Evolutionary conservation across 2,888 invertebrate species (phyloP).

Genomic region (Diogma glabrata): DNA sequence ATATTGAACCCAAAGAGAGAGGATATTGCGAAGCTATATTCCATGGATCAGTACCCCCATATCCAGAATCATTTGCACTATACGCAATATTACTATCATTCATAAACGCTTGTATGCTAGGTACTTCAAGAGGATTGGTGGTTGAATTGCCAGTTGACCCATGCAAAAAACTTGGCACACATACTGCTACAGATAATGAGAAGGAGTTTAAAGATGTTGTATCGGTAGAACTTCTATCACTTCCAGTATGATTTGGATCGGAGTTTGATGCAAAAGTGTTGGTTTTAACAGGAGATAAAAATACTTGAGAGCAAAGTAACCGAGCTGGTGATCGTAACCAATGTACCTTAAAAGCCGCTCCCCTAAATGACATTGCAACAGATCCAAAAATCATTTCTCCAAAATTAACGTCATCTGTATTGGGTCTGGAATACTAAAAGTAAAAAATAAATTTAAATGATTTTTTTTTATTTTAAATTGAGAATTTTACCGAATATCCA

Average conservation of each 20-base stretch:
- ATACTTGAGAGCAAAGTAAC: slow-evolving; percentile 49
- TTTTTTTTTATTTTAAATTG: slow-evolving; percentile 6
- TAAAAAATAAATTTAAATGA: neutral
- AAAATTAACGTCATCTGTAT: slow-evolving; percentile 57
- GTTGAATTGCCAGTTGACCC: slow-evolving; percentile 6
- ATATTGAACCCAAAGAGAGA: slow-evolving; percentile 34
- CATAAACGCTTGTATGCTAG: slow-evolving; percentile 22
- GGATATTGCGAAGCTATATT: slow-evolving; percentile 25
- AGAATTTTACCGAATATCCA: slow-evolving; percentile 48
- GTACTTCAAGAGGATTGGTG: slow-evolving; percentile 32
- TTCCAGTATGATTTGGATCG: slow-evolving; percentile 9
- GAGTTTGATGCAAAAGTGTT: slow-evolving; percentile 16
- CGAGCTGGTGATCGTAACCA: slow-evolving; percentile 38
- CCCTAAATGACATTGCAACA: slow-evolving; percentile 77
- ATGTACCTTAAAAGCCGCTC: slow-evolving; percentile 70
- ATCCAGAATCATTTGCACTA: slow-evolving; percentile 32
- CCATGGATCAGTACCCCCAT: slow-evolving; percentile 29
- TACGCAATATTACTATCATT: slow-evolving; percentile 28
- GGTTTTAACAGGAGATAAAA: slow-evolving; percentile 41
- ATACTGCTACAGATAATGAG: slow-evolving; percentile 28
- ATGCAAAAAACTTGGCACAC: slow-evolving; percentile 20
- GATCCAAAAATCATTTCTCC: slow-evolving; percentile 91
- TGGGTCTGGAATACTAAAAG: slow-evolving; percentile 49
- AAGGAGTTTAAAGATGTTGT: slow-evolving; percentile 34
- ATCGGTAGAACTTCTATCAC: slow-evolving; percentile 29